Base-by-base conservation (phyloP, 2,888 invertebrate genomes). In the Lucinisca nassula region DNA sequence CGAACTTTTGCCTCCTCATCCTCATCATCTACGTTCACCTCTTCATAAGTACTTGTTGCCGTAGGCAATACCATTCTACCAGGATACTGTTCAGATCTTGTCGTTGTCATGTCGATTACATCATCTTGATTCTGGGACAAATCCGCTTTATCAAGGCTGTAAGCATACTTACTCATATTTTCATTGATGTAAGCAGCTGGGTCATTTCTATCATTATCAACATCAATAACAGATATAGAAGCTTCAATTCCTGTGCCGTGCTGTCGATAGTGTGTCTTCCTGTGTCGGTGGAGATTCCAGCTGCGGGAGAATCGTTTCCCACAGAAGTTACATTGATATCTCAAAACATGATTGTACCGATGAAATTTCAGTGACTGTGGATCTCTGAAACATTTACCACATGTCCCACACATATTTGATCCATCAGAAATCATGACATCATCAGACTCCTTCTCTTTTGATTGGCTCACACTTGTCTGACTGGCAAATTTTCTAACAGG, bases 281-380 rank as follows among this genome's bases (percentile, higher is more conserved):
- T 86, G 76, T 92, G 92, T 32, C 92, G 85, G 37, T 91, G 92
- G 21, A 92, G 87, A 85, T 92, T 92, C 92, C 92, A 92, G 58
- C 92, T 91, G 10, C 92, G 82, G 24, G 91, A 91, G 61, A 92
- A 92, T 8, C 92, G 77, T 79, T 92, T 92, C 0, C 92, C 92
- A 81, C 92, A 92, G 51, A 91, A 90, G 67, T 92, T 92, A 87
- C 92, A 92, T 35, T 90, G 88, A 55, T 91, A 91, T 10, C 92
- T 78, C 35, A 92, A 76, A 37, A 92, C 89, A 76, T 92, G 92
- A 81, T 92, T 92, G 83, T 92, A 92, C 55, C 91, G 45, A 79
- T 92, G 92, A 77, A 92, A 92, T 82, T 92, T 92, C 37, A 92
- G 49, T 0, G 92, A 91, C 84, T 91, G 90, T 21, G 91, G 88